These are phyloP conservation scores for Pissodes strobi DNA, from an alignment of 1,140 invertebrate genomes.

Conservation along the genomic window DNA sequence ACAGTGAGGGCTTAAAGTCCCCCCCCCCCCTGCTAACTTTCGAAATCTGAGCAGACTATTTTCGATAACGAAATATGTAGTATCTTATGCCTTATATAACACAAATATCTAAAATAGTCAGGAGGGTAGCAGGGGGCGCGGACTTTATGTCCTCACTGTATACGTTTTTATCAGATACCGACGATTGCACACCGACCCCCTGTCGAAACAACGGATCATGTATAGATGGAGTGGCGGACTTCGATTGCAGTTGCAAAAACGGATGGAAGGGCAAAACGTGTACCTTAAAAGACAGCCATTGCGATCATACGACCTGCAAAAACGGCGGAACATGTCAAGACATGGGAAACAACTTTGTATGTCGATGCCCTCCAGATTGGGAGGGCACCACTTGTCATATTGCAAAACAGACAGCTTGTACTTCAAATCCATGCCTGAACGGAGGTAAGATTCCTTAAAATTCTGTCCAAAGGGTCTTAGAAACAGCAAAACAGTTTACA, in stretches of 20 bases:
- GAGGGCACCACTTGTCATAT: slow-evolving; percentile 74
- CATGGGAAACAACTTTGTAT: slow-evolving; percentile 66
- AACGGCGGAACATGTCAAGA: slow-evolving; percentile 71
- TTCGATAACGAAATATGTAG: too few relatives aligned
- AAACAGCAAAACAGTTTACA: too few relatives aligned
- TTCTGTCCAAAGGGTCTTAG: too few relatives aligned
- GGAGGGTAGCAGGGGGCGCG: too few relatives aligned
- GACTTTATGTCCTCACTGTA: too few relatives aligned
- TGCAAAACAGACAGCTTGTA: slow-evolving; percentile 71
- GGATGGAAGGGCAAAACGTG: slow-evolving; percentile 82
- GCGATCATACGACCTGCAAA: slow-evolving; percentile 66
- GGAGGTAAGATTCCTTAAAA: slow-evolving; percentile 62
- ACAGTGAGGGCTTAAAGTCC: too few relatives aligned
- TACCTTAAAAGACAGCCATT: slow-evolving; percentile 66
- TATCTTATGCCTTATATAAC: too few relatives aligned
- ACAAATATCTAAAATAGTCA: too few relatives aligned
- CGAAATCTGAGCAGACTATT: too few relatives aligned
- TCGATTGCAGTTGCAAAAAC: slow-evolving; percentile 73
- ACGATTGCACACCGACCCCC: slow-evolving; percentile 77
- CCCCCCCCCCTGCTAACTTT: too few relatives aligned
- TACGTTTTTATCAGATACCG: slow-evolving; percentile 74
- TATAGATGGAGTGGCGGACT: slow-evolving; percentile 72
- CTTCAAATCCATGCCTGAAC: slow-evolving; percentile 71
- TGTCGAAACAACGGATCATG: slow-evolving; percentile 80
- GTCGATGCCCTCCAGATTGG: slow-evolving; percentile 68